These are phyloP conservation scores for Onychomys arenicola DNA, from an alignment of 2,797 vertebrate genomes.

Conservation along the genomic window DNA sequence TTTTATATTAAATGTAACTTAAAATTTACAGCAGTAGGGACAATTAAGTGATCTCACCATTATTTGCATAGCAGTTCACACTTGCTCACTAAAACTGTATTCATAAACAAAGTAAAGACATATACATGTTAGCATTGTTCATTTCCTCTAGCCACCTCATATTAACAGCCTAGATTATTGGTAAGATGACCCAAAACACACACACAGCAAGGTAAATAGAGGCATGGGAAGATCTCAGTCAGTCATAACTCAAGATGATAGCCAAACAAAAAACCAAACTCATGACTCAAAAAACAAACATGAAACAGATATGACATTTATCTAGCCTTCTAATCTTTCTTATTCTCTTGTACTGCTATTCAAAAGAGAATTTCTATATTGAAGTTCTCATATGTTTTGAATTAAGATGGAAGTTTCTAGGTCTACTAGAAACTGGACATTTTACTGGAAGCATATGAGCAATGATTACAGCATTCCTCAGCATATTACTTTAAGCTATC, in stretches of 20 bases:
- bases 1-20: background rate
- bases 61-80: slow-evolving; percentile 20
- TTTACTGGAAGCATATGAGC: background rate
- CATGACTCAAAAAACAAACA: background rate
- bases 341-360: background rate
- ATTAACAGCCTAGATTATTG: background rate
- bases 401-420: background rate
- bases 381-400: background rate
- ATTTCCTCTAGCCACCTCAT: background rate
- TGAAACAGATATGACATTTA: background rate
- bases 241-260: slow-evolving; percentile 30
- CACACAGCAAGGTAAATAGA: background rate
- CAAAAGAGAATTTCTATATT: background rate
- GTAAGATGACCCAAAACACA: slow-evolving; percentile 30
- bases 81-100: background rate
- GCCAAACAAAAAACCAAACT: background rate
- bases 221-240: background rate
- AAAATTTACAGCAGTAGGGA: background rate
- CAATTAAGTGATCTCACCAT: slow-evolving; percentile 15
- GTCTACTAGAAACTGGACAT: slow-evolving; percentile 24
- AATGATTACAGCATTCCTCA: background rate
- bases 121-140: background rate
- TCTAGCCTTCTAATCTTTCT: background rate
- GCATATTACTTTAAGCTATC: background rate
- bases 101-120: slow-evolving; percentile 11